A percentile compares a stretch with the other conserved stretches of the same genome.
These are phyloP conservation scores for Cataglyphis hispanica DNA, from an alignment of 1,140 invertebrate genomes.

Conservation along the genomic window DNA sequence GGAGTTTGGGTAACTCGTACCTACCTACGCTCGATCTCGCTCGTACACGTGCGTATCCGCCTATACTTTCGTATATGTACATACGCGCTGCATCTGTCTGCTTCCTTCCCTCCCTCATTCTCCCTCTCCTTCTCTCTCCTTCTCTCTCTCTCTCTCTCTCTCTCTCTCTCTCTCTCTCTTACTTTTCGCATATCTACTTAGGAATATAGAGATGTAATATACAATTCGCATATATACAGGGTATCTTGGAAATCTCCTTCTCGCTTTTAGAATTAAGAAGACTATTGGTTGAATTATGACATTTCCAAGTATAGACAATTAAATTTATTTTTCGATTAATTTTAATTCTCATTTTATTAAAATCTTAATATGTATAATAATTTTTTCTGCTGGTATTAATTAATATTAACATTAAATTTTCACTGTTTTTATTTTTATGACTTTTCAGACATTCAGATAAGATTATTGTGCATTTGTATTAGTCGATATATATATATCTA, in stretches of 20 bases:
- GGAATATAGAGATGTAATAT: slow-evolving; percentile 55
- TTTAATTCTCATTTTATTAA: neutral
- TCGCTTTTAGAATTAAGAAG: slow-evolving; percentile 7
- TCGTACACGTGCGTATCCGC: slow-evolving; percentile 33
- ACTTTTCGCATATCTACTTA: slow-evolving; percentile 34
- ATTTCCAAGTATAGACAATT: neutral
- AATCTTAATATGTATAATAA: neutral
- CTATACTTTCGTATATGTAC: slow-evolving; percentile 34
- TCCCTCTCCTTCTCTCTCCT: neutral
- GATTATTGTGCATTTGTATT: neutral
- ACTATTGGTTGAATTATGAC: neutral
- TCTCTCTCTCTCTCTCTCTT: neutral
- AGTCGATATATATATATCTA: neutral
- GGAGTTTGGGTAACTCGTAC: slow-evolving; percentile 78
- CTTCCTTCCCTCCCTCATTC: neutral
- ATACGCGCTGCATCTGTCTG: slow-evolving; percentile 38
- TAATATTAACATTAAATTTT: neutral
- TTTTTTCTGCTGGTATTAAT: neutral
- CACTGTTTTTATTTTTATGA: neutral
- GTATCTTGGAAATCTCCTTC: slow-evolving; percentile 16
- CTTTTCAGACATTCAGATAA: neutral
- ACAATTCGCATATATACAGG: slow-evolving; percentile 15
- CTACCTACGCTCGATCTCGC: slow-evolving; percentile 68
- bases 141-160: neutral
- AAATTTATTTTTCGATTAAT: slow-evolving; percentile 3